Base-by-base conservation (phyloP, 2,888 invertebrate species). In the Anthophora plumipes region DNA sequence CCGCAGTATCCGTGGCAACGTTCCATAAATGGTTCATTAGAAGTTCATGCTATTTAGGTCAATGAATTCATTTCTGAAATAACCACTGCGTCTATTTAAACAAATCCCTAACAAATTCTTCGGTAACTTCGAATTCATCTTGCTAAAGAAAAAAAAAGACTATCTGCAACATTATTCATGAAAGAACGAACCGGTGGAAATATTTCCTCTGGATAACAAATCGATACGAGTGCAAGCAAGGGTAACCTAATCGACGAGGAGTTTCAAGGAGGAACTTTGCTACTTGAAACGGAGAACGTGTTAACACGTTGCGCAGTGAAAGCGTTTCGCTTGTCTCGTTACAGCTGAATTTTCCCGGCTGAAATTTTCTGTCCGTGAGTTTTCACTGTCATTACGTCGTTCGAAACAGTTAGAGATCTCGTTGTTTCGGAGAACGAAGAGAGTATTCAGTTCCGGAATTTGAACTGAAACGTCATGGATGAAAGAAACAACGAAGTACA, bases 241-340 rank as follows among this genome's bases (percentile, higher is more conserved):
- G 37, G 8, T 11, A 22, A 55, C 11, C 46, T 61, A 61, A 69
- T 75, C 43, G 60, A 54, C 22, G 17, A 9, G 37, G 25, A 54
- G 54, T 67, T 54, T 59, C 54, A 14, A 7, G n/a, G 41, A 8
- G 25, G 6, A 41, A 43, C 37, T 37, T 14, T 14, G 22, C 5
- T 8, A 0, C 41, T 60, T 9, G 52, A 37, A 59, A 60, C 17
- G 31, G 52, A 41, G 43, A 52, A 59, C 37, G 37, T 46, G 54
- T 61, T 75, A 55, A 46, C 70, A 46, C 54, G 37, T 46, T n/a
- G 25, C 22, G 1, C 7, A 11, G 20, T 14, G 39, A 54, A 54
- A 43, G 22, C 71, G 14, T 61, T 61, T 41, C 61, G n/a, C 70
- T 70, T 55, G 41, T 52, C 60, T 46, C 54, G 37, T 61, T 43